Percentiles rank a stretch among this genome's conserved stretches.
These are phyloP conservation scores for Chlorospingus flavigularis DNA, from an alignment of 2,797 vertebrate genomes.

Conservation along the genomic window DNA sequence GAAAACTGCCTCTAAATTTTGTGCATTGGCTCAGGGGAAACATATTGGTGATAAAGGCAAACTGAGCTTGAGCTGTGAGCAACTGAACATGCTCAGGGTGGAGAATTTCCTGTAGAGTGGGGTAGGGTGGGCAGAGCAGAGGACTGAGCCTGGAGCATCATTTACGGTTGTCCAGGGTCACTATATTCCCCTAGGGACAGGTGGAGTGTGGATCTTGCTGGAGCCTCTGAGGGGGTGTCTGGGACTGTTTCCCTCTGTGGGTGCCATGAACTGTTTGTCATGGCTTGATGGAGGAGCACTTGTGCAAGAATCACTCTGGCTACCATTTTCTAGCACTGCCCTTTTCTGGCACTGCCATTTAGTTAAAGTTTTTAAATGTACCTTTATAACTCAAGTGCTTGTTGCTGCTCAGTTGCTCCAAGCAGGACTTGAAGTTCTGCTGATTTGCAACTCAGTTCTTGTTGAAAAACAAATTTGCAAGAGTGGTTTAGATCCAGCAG, in stretches of 20 bases:
- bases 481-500: neutral
- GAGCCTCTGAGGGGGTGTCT: rapidly evolving
- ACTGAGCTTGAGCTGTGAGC: neutral
- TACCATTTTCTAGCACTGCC: neutral
- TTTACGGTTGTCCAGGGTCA: neutral
- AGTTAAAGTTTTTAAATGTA: neutral
- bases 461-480: neutral
- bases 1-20: neutral
- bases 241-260: neutral
- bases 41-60: neutral
- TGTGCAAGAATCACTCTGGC: neutral
- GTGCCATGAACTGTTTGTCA: neutral
- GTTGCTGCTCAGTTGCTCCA: rapidly evolving
- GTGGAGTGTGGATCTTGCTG: neutral
- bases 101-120: neutral
- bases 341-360: neutral
- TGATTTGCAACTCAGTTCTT: neutral
- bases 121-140: neutral
- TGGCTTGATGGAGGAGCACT: neutral
- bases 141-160: neutral
- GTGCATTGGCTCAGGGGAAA: neutral
- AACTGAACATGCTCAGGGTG: neutral
- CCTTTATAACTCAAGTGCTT: neutral
- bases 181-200: neutral
- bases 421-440: neutral